Conservation (phyloP, 2,888 invertebrate species). For the Leptinotarsa rubiginosa region DNA sequence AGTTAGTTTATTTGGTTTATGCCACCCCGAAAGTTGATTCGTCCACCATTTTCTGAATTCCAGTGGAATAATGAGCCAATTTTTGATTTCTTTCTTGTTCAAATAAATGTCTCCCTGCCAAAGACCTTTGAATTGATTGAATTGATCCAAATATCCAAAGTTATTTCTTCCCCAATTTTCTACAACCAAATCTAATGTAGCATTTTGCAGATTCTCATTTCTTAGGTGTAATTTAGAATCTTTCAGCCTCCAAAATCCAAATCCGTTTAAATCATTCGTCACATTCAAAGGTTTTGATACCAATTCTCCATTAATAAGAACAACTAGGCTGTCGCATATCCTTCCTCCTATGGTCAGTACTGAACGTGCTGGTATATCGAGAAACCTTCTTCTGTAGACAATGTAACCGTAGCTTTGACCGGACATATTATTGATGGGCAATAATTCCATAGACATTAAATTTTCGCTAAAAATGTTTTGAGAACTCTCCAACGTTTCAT, state of each 20-base stretch:
- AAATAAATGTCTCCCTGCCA: conserved; percentile 65
- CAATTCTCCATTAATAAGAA: conserved; percentile 65
- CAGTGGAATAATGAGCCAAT: conserved; percentile 68
- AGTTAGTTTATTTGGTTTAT: conserved; percentile 72
- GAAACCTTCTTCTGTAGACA: conserved; percentile 66
- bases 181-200: conserved; percentile 66
- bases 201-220: conserved; percentile 45
- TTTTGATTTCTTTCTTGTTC: conserved; percentile 61
- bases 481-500: conserved; percentile 50
- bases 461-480: conserved; percentile 30
- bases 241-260: conserved; percentile 64
- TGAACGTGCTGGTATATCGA: conserved; percentile 55
- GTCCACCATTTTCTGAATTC: conserved; percentile 69
- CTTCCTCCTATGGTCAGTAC: conserved; percentile 61
- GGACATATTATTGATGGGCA: conserved; percentile 62
- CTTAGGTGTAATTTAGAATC: conserved; percentile 58
- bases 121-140: conserved; percentile 61
- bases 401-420: conserved; percentile 72
- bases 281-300: conserved; percentile 58
- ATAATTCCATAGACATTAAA: conserved; percentile 58
- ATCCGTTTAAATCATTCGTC: conserved; percentile 59
- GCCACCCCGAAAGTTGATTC: conserved; percentile 60
- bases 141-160: conserved; percentile 62
- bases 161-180: conserved; percentile 90
- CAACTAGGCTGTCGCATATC: conserved; percentile 67